Evolutionary conservation across 2,113 vertebrate genomes (phyloP).

Genomic region (Tragelaphus buxtoni): DNA sequence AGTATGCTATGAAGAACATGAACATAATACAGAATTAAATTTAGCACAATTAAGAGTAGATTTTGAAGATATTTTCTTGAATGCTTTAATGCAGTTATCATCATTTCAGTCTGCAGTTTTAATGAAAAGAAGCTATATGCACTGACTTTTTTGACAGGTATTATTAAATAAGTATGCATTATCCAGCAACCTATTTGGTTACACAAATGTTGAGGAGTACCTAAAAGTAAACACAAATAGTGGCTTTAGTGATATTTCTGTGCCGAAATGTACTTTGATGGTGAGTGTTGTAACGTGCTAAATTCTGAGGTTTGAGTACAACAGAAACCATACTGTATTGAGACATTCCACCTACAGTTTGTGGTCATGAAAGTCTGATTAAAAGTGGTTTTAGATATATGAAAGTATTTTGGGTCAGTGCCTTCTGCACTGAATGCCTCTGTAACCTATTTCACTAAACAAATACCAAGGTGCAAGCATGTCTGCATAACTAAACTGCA

Average conservation of each 20-base stretch:
- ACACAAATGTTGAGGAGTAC: conserved; percentile 63
- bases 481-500: conserved; percentile 35
- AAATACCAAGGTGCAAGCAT: not conserved
- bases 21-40: conserved; percentile 72
- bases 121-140: conserved; percentile 63
- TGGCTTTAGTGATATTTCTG: conserved; percentile 75
- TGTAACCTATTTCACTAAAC: conserved; percentile 41
- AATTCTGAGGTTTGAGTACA: conserved; percentile 77
- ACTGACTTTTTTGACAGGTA: conserved; percentile 53
- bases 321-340: conserved; percentile 77
- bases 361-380: conserved; percentile 77
- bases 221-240: conserved; percentile 75
- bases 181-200: conserved; percentile 59
- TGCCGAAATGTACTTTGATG: conserved; percentile 70
- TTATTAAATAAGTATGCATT: conserved; percentile 70
- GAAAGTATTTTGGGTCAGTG: conserved; percentile 66
- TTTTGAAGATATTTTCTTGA: conserved; percentile 67
- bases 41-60: conserved; percentile 66
- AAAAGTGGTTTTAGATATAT: conserved; percentile 68
- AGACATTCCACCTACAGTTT: conserved; percentile 68
- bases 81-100: conserved; percentile 45
- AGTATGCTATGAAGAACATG: conserved; percentile 63
- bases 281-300: conserved; percentile 71
- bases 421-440: conserved; percentile 52
- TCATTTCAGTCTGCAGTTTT: conserved; percentile 63